Percentiles rank a stretch among this genome's conserved stretches.
These are phyloP conservation scores for Acromyrmex charruanus DNA, from an alignment of 1,140 invertebrate genomes.

Conservation along the genomic window DNA sequence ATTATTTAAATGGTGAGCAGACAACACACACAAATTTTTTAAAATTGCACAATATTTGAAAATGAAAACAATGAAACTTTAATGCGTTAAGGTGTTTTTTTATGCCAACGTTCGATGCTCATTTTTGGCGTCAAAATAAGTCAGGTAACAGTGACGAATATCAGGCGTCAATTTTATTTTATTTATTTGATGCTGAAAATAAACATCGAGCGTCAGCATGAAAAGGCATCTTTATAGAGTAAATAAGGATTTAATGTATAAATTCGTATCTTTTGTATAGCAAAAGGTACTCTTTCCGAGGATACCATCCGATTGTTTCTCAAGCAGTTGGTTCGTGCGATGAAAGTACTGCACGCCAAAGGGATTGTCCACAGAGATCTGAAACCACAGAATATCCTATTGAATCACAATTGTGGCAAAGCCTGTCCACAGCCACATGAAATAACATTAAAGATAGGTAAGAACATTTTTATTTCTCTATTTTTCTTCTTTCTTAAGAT, in stretches of 20 bases:
- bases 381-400: slow-evolving; percentile 98
- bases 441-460: slow-evolving; percentile 98
- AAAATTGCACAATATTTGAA: background rate
- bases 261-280: slow-evolving; percentile 82
- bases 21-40: background rate
- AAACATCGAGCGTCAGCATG: no score
- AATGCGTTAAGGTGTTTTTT: background rate
- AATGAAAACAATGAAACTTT: background rate
- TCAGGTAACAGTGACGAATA: no score
- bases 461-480: slow-evolving; percentile 65
- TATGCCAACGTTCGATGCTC: no score
- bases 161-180: no score
- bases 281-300: slow-evolving; percentile 97
- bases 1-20: slow-evolving; percentile 94
- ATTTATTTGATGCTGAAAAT: no score
- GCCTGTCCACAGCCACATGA: slow-evolving; percentile 95
- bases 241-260: slow-evolving; percentile 18
- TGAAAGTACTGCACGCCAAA: slow-evolving; percentile 98
- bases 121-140: no score
- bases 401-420: slow-evolving; percentile 93
- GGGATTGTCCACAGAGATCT: slow-evolving; percentile 99
- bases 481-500: background rate
- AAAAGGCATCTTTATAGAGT: background rate
- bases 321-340: slow-evolving; percentile 97
- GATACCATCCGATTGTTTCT: slow-evolving; percentile 98